Conservation (phyloP, 2,888 invertebrate species). For the Danaus chrysippus region DNA sequence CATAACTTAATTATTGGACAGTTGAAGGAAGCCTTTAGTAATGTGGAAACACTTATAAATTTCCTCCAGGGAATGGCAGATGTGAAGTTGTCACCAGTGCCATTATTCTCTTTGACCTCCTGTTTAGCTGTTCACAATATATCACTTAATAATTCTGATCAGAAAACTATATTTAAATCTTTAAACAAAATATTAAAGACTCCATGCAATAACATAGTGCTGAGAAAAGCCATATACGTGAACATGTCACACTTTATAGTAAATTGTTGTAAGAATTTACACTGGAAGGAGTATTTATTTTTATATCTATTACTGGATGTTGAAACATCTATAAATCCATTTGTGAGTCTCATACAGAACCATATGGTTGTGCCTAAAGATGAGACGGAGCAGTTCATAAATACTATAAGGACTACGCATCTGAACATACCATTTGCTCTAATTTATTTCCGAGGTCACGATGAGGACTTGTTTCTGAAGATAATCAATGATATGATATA, state of each 20-base stretch:
- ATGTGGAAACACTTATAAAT: slow-evolving; percentile 39
- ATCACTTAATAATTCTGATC: slow-evolving; percentile 23
- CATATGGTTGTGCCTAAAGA: slow-evolving; percentile 34
- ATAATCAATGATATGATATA: slow-evolving; percentile 44
- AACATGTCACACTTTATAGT: slow-evolving; percentile 53
- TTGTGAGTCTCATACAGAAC: slow-evolving; percentile 35
- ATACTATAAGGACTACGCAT: slow-evolving; percentile 38
- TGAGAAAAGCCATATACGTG: slow-evolving; percentile 54
- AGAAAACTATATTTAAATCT: slow-evolving; percentile 32
- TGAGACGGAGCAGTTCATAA: slow-evolving; percentile 40
- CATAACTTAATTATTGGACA: slow-evolving; percentile 41
- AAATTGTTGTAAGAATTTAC: slow-evolving; percentile 42
- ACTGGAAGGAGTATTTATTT: slow-evolving; percentile 47
- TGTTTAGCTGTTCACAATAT: slow-evolving; percentile 42
- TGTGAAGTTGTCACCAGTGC: slow-evolving; percentile 63
- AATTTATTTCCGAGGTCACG: slow-evolving; percentile 45
- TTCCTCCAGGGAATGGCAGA: slow-evolving; percentile 51
- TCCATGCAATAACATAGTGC: slow-evolving; percentile 57
- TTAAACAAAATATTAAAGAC: slow-evolving; percentile 51
- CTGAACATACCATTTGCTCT: slow-evolving; percentile 49
- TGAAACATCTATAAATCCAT: slow-evolving; percentile 38
- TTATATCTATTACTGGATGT: slow-evolving; percentile 43
- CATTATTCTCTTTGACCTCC: slow-evolving; percentile 54
- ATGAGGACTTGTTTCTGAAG: slow-evolving; percentile 39
- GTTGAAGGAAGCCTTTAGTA: slow-evolving; percentile 38